A percentile compares a stretch with the other conserved stretches of the same genome.
phyloP scores from a whole-genome alignment of 2,797 vertebrate genomes.

The Enteromius radiatus region DNA sequence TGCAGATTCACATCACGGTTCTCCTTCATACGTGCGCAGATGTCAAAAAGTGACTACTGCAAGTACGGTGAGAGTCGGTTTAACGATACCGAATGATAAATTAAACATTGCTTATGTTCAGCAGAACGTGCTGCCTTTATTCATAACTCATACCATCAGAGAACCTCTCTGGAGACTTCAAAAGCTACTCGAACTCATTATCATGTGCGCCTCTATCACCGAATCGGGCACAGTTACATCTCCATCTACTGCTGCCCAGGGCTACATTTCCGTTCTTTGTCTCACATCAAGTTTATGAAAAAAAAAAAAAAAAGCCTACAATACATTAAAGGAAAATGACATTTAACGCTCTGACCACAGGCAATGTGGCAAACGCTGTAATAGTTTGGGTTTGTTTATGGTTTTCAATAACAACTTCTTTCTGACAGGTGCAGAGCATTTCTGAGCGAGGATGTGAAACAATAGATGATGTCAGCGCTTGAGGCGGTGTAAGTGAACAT shows the following conservation, averaged over 20 bases:
- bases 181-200: constrained; percentile 43
- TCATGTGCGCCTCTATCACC: constrained; percentile 38
- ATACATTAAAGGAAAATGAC: constrained; percentile 46
- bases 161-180: constrained; percentile 48
- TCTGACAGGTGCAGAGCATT: constrained; percentile 29
- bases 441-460: neutral
- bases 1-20: constrained; percentile 12
- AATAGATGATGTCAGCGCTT: constrained; percentile 39
- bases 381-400: constrained; percentile 49
- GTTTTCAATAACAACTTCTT: constrained; percentile 46
- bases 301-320: neutral
- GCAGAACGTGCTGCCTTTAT: constrained; percentile 69
- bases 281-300: constrained; percentile 38
- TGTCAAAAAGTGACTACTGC: constrained; percentile 64
- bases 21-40: constrained; percentile 61
- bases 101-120: constrained; percentile 71
- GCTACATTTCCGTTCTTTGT: constrained; percentile 36
- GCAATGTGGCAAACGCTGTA: constrained; percentile 29
- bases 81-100: constrained; percentile 68
- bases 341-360: constrained; percentile 43
- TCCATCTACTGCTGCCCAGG: constrained; percentile 40
- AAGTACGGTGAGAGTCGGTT: constrained; percentile 53
- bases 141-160: constrained; percentile 48
- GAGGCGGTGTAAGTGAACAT: constrained; percentile 45
- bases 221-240: constrained; percentile 20